Conservation (phyloP, 2,888 invertebrate genomes). For the Conus canariensis region DNA sequence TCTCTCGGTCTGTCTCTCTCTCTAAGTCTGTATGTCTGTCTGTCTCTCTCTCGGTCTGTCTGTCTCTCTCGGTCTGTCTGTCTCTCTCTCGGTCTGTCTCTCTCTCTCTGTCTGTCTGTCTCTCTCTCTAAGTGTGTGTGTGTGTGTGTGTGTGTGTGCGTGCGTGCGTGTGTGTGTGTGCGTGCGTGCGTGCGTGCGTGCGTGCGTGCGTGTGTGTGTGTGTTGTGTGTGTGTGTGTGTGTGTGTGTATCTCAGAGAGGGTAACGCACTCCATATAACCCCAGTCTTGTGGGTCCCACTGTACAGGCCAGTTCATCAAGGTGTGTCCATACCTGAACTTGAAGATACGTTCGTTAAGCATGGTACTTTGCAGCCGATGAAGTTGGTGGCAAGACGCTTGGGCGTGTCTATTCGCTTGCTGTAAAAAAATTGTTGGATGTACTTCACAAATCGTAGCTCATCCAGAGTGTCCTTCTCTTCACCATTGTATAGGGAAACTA, state of each 20-base stretch:
- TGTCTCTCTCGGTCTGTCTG: conserved; percentile 8
- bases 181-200: conserved; percentile 4
- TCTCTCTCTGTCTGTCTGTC: neutral
- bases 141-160: neutral
- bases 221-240: neutral
- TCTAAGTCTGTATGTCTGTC: neutral
- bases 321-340: too few species aligned
- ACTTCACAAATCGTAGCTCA: too few species aligned
- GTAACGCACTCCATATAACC: too few species aligned
- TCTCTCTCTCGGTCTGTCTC: conserved; percentile 8
- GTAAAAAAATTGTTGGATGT: too few species aligned
- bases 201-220: neutral
- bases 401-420: too few species aligned
- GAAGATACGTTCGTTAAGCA: too few species aligned
- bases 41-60: conserved; percentile 3
- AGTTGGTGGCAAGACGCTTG: too few species aligned
- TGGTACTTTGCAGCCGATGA: too few species aligned
- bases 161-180: neutral
- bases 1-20: conserved; percentile 8
- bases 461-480: too few species aligned
- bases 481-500: too few species aligned
- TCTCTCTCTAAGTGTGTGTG: neutral
- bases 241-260: neutral
- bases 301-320: too few species aligned
- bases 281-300: too few species aligned